Base-by-base conservation (phyloP, 2,797 vertebrate species). In the Synaphobranchus kaupii region DNA sequence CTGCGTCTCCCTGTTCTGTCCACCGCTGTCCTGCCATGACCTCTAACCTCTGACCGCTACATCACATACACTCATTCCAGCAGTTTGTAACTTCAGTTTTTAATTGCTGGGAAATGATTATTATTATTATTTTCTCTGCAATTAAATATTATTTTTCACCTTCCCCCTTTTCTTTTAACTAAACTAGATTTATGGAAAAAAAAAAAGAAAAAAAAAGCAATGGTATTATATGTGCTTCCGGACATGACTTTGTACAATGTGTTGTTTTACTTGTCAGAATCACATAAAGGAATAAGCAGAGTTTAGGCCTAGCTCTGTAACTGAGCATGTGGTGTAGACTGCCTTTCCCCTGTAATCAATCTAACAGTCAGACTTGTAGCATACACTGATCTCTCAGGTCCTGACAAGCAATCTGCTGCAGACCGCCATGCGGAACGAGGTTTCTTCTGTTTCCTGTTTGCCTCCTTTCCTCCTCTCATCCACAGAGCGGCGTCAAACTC, bases 381-480 rank as follows among this genome's bases (percentile, higher is more conserved):
- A 50, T 3, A n/a, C 47, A 12, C 78, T 81, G 28, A 81, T 47
- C 78, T 81, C 78, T 50, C 47, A 2, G 78, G 78, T 31, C 44
- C 78, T 81, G 44, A 50, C 78, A 81, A 50, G 44, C 78, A 81
- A 81, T 81, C 78, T 81, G 20, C 44, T n/a, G 44, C 78, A 50
- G 78, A 50, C 78, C 1, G 47, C 78, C 78, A 81, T n/a, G 78
- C 50, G 78, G 78, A 48, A 81, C 78, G 78, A 50, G 78, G 17
- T 28, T 22, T n/a, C 22, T n/a, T 81, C 20, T 81, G 78, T 15
- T 50, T 81, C 78, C 78, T 39, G 7, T 48, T 47, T 48, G 44
- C 76, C 76, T 80, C 78, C 10, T 48, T 22, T 81, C 47, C 22
- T 25, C 10, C 47, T 44, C 31, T 4, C 47, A 47, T 81, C 78